Conservation (phyloP, 2,113 vertebrate genomes). For the Rhizomys pruinosus region DNA sequence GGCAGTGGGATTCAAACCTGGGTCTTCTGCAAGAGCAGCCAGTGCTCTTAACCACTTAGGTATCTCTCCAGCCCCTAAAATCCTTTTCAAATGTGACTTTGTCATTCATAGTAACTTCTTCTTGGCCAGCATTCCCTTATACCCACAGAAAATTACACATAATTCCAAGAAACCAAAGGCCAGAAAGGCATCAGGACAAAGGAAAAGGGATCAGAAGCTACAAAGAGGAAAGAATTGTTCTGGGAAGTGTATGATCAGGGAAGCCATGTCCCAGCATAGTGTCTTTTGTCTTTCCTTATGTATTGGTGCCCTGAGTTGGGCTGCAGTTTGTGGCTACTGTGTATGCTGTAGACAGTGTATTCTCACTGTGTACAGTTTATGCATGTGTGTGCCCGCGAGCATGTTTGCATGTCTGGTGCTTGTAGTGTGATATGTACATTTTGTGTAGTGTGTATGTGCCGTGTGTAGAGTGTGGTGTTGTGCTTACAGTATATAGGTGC, state of each 20-base stretch:
- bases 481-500: background rate
- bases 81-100: background rate
- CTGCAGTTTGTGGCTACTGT: background rate
- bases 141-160: background rate
- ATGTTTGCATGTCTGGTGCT: too few relatives aligned
- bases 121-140: background rate
- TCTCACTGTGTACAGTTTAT: background rate
- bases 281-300: background rate
- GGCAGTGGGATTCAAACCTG: too few relatives aligned
- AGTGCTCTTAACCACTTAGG: too few relatives aligned
- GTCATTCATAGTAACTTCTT: background rate
- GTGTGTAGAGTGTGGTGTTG: background rate
- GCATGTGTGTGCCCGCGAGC: too few relatives aligned
- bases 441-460: background rate
- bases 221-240: background rate
- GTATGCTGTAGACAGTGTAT: background rate
- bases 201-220: background rate
- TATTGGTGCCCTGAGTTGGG: background rate
- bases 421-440: background rate
- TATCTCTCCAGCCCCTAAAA: too few relatives aligned
- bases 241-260: background rate
- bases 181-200: background rate
- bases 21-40: too few relatives aligned
- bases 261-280: background rate
- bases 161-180: background rate